These are phyloP conservation scores for Sakesphorus luctuosus DNA, from an alignment of 2,113 vertebrate genomes.

Conservation along the genomic window DNA sequence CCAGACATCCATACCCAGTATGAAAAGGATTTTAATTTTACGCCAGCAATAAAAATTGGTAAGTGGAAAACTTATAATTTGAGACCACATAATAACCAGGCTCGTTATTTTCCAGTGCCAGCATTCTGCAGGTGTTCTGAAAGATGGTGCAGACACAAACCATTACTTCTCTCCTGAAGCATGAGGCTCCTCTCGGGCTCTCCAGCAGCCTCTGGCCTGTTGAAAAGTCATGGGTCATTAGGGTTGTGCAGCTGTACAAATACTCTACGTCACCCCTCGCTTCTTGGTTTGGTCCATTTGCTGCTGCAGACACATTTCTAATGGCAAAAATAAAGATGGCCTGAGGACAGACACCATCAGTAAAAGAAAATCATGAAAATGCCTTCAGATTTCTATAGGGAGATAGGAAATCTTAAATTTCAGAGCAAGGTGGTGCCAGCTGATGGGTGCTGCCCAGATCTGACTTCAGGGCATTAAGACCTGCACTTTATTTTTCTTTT, in stretches of 20 bases:
- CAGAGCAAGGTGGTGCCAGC: background rate
- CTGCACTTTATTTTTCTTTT: background rate
- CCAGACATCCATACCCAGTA: background rate
- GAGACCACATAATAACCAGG: background rate
- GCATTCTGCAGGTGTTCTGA: constrained; percentile 6
- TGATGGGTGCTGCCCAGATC: background rate
- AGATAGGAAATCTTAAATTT: background rate
- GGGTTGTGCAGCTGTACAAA: background rate
- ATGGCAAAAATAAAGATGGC: background rate
- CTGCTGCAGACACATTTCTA: background rate
- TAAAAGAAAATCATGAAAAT: background rate
- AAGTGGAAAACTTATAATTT: background rate
- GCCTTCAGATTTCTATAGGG: background rate
- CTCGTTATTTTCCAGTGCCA: background rate
- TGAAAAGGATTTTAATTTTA: constrained; percentile 45
- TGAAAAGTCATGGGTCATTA: background rate
- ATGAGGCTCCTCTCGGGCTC: background rate
- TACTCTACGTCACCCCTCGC: background rate
- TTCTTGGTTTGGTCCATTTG: background rate
- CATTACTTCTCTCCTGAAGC: background rate
- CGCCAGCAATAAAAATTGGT: constrained; percentile 32
- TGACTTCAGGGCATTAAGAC: background rate
- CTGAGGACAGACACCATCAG: background rate
- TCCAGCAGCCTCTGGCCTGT: background rate
- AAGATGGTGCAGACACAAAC: background rate